Evolutionary conservation across 2,888 invertebrate genomes (phyloP).

Genomic region (Euproctis similis): DNA sequence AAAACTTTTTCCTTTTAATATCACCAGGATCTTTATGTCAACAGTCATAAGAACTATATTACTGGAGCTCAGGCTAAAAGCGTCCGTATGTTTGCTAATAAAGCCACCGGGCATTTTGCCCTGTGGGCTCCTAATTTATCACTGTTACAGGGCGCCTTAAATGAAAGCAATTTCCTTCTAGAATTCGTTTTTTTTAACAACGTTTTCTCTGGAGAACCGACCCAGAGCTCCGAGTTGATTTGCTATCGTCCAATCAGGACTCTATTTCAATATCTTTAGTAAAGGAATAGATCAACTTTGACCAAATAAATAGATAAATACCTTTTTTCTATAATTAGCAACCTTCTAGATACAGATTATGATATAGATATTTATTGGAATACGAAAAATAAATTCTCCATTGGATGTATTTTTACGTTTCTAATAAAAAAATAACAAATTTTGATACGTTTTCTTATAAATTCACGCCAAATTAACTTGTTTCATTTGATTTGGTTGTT

Average conservation of each 20-base stretch:
- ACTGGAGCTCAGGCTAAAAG: constrained; percentile 34
- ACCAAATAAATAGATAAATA: too few relatives aligned
- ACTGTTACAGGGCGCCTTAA: constrained; percentile 57
- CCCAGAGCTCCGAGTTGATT: constrained; percentile 46
- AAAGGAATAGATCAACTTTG: too few relatives aligned
- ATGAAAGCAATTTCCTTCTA: constrained; percentile 60
- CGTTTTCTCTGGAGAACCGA: constrained; percentile 31
- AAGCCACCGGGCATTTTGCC: constrained; percentile 51
- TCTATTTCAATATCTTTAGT: too few relatives aligned
- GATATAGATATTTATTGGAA: too few relatives aligned
- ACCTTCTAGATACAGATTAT: too few relatives aligned
- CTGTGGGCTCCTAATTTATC: constrained; percentile 61
- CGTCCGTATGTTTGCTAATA: constrained; percentile 58
- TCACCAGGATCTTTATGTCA: constrained; percentile 33
- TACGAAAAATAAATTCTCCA: too few relatives aligned
- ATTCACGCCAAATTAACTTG: too few relatives aligned
- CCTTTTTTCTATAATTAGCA: too few relatives aligned
- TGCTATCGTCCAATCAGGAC: constrained; percentile 39
- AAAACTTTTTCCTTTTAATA: constrained; percentile 21
- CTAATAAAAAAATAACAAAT: too few relatives aligned
- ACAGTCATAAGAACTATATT: constrained; percentile 40
- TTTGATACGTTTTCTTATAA: too few relatives aligned
- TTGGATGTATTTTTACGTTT: too few relatives aligned
- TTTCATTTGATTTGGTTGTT: too few relatives aligned
- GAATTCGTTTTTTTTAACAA: constrained; percentile 41